These are phyloP conservation scores for Bathynomus jamesi DNA, from an alignment of 1,140 invertebrate species.

Conservation along the genomic window DNA sequence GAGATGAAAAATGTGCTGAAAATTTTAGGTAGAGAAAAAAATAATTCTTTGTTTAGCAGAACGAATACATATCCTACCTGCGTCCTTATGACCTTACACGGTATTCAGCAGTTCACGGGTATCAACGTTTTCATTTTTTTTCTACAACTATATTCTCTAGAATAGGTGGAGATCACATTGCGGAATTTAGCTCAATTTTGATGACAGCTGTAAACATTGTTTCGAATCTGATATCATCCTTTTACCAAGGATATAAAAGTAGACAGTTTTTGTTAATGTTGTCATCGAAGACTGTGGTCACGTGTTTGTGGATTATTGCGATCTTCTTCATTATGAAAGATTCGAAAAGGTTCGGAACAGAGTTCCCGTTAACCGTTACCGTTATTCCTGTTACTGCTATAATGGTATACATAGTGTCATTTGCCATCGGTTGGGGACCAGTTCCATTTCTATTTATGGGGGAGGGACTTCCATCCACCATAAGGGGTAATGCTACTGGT, in stretches of 20 bases:
- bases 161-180: slow-evolving; percentile 52
- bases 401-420: slow-evolving; percentile 63
- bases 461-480: slow-evolving; percentile 46
- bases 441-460: slow-evolving; percentile 68
- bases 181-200: slow-evolving; percentile 62
- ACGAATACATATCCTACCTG: slow-evolving; percentile 39
- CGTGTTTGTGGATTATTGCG: slow-evolving; percentile 9
- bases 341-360: too few species aligned
- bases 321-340: slow-evolving; percentile 18
- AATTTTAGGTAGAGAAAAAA: too few species aligned
- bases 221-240: slow-evolving; percentile 58
- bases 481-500: slow-evolving; percentile 71
- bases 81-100: slow-evolving; percentile 49
- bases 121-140: slow-evolving; percentile 76
- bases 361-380: too few species aligned
- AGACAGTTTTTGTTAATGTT: slow-evolving; percentile 61
- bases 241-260: slow-evolving; percentile 66
- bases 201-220: slow-evolving; percentile 64
- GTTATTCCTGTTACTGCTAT: slow-evolving; percentile 62
- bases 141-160: slow-evolving; percentile 60
- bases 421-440: slow-evolving; percentile 66
- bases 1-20: slow-evolving; percentile 52
- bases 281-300: slow-evolving; percentile 57
- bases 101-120: slow-evolving; percentile 65
- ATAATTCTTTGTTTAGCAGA: background rate